Conservation (phyloP, 1,140 invertebrate species). For the Sitophilus oryzae region DNA sequence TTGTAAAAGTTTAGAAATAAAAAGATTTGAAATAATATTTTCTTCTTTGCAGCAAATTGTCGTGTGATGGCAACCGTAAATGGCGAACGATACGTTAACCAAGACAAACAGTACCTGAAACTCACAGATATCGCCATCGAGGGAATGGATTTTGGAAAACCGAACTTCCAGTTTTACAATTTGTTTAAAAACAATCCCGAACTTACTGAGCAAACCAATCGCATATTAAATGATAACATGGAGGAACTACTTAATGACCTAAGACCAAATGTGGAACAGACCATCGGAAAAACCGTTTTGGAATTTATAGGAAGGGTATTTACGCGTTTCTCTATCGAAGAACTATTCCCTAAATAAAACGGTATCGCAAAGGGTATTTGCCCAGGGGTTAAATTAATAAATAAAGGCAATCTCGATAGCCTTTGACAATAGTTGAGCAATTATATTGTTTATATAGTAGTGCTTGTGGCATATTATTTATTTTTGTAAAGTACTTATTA, state of each 20-base stretch:
- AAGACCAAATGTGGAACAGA: slow-evolving; percentile 21
- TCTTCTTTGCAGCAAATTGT: slow-evolving; percentile 16
- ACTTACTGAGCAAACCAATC: slow-evolving; percentile 36
- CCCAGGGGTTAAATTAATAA: too few species aligned
- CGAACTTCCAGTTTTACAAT: slow-evolving; percentile 13
- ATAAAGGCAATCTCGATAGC: too few species aligned
- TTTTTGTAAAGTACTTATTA: too few species aligned
- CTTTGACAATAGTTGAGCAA: too few species aligned
- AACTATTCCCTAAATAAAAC: slow-evolving; percentile 28
- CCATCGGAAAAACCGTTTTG: slow-evolving; percentile 25
- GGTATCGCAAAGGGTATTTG: background rate
- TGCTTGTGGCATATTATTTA: too few species aligned
- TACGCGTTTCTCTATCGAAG: slow-evolving; percentile 27
- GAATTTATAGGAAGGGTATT: slow-evolving; percentile 30
- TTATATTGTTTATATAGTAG: too few species aligned
- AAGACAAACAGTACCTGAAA: slow-evolving; percentile 21
- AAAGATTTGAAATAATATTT: background rate
- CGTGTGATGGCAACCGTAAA: slow-evolving; percentile 19
- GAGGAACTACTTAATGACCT: slow-evolving; percentile 25
- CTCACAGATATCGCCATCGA: slow-evolving; percentile 14
- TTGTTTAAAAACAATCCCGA: slow-evolving; percentile 21
- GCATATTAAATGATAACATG: slow-evolving; percentile 30
- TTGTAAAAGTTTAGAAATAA: background rate
- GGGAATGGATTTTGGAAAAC: slow-evolving; percentile 20
- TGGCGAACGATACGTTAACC: slow-evolving; percentile 17